phyloP scores from a whole-genome alignment of 2,113 vertebrate species.

The Lasiurus cinereus region DNA sequence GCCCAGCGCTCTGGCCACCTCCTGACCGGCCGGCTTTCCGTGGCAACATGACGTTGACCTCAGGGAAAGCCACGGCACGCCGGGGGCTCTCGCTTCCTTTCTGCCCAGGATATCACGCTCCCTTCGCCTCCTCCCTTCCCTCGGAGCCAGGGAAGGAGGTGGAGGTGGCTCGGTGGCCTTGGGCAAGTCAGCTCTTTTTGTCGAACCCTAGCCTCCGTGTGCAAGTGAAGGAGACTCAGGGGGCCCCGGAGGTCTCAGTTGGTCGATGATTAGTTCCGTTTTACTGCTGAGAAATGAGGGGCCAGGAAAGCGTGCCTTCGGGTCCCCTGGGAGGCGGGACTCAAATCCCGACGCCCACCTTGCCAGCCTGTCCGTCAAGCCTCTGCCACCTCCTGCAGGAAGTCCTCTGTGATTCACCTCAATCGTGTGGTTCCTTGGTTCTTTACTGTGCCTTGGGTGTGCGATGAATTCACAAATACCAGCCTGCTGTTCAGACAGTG shows the following conservation, averaged over 20 bases:
- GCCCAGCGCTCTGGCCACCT: background rate
- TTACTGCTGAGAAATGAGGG: background rate
- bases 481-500: background rate
- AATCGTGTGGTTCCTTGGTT: background rate
- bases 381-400: constrained; percentile 27
- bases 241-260: background rate
- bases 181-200: background rate
- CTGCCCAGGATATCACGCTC: too few species aligned
- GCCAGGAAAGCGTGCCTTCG: background rate
- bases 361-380: background rate
- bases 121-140: background rate
- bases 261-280: background rate
- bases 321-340: background rate
- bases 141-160: background rate
- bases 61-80: background rate
- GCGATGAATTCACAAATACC: background rate
- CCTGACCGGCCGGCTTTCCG: background rate
- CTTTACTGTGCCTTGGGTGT: background rate
- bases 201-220: background rate
- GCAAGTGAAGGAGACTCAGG: background rate
- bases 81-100: background rate
- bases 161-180: background rate
- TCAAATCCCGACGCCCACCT: background rate
- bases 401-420: background rate
- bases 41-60: background rate